phyloP scores from a whole-genome alignment of 2,797 vertebrate species.

The Lateolabrax maculatus region DNA sequence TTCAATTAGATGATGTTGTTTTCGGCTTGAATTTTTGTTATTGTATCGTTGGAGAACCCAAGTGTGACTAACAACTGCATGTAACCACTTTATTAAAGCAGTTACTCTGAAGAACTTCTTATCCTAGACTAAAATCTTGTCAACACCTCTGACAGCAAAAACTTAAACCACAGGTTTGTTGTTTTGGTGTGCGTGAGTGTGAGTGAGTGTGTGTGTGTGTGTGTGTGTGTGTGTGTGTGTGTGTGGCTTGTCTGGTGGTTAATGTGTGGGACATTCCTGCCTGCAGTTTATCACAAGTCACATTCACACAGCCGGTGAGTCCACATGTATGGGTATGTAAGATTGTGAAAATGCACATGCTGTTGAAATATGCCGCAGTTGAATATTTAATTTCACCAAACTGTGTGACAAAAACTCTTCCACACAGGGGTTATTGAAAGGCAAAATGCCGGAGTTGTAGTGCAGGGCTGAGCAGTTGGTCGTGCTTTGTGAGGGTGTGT shows the following conservation, averaged over 20 bases:
- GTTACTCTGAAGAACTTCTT: neutral
- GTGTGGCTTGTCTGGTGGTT: neutral
- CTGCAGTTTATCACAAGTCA: constrained; percentile 7
- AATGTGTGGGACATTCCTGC: neutral
- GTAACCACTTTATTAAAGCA: neutral
- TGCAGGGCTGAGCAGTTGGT: neutral
- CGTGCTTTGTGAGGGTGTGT: neutral
- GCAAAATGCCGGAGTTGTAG: neutral
- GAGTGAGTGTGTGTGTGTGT: neutral
- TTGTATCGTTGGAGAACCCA: neutral
- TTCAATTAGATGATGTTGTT: neutral
- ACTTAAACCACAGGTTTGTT: neutral
- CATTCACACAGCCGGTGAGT: neutral
- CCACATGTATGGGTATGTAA: neutral
- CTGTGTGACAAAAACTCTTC: no score
- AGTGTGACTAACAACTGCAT: neutral
- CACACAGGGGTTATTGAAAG: no score
- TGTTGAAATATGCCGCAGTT: neutral
- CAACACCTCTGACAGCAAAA: neutral
- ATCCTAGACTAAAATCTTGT: neutral
- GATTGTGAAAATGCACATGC: neutral
- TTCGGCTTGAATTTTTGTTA: neutral
- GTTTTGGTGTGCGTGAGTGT: neutral
- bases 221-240: neutral
- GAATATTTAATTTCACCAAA: neutral